Percentiles rank a stretch among this genome's conserved stretches.
phyloP scores from a whole-genome alignment of 2,888 invertebrate genomes.

The Drosophila austrosaltans region DNA sequence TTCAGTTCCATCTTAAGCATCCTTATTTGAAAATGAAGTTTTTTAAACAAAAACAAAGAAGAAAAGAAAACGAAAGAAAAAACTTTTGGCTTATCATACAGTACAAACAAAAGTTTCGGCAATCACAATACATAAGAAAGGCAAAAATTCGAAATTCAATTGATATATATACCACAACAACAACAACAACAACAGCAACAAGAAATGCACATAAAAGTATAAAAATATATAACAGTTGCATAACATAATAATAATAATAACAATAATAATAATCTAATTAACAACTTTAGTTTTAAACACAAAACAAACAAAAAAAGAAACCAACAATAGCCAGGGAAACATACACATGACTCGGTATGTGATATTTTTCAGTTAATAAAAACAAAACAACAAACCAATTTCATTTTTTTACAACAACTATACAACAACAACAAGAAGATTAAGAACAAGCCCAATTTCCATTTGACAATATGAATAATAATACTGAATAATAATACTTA shows the following conservation, averaged over 20 bases:
- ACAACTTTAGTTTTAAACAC: constrained; percentile 62
- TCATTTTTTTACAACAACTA: constrained; percentile 62
- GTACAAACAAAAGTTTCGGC: constrained; percentile 40
- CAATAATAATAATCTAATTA: constrained; percentile 78
- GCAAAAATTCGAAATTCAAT: constrained; percentile 74
- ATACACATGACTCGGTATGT: constrained; percentile 83
- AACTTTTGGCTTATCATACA: constrained; percentile 68
- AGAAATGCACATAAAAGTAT: constrained; percentile 61
- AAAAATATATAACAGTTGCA: constrained; percentile 68
- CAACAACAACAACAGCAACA: no score
- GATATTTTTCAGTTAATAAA: constrained; percentile 81
- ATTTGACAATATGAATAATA: constrained; percentile 56
- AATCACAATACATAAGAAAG: constrained; percentile 23
- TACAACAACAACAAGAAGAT: constrained; percentile 40
- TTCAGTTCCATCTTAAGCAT: constrained; percentile 68
- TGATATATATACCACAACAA: constrained; percentile 77
- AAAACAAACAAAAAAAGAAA: constrained; percentile 33
- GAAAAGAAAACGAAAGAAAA: constrained; percentile 30
- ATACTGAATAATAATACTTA: constrained; percentile 6
- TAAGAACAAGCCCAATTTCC: constrained; percentile 59
- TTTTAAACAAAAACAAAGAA: neutral
- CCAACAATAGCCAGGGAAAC: constrained; percentile 83
- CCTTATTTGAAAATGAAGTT: constrained; percentile 64
- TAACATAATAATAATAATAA: constrained; percentile 55
- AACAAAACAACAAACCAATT: constrained; percentile 32